phyloP scores from a whole-genome alignment of 2,888 invertebrate species.

The Tipula helvola region DNA sequence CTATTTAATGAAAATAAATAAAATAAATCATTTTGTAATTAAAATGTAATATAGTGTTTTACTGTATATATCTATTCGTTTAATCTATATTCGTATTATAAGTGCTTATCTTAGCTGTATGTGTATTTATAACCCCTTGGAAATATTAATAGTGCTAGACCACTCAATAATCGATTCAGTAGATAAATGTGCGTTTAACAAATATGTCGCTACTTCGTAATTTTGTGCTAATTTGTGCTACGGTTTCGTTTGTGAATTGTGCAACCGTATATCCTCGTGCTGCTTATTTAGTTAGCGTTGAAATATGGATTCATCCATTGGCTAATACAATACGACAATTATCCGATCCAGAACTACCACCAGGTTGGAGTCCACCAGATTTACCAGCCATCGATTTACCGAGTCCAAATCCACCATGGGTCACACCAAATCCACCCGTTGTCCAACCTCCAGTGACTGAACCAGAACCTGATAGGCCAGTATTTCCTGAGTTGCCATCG shows the following conservation, averaged over 20 bases:
- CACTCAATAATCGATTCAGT: not conserved
- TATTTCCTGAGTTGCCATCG: not conserved
- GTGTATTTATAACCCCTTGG: too few species aligned
- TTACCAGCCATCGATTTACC: not conserved
- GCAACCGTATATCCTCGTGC: not conserved
- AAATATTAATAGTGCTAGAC: not conserved
- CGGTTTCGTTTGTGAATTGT: not conserved
- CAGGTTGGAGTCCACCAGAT: not conserved
- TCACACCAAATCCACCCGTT: not conserved
- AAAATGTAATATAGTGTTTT: not conserved
- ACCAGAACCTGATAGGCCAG: not conserved
- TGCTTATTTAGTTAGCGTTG: not conserved
- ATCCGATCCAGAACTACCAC: not conserved
- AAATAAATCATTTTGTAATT: not conserved
- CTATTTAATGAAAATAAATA: not conserved
- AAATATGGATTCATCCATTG: not conserved
- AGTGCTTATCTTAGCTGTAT: not conserved
- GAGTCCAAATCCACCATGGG: not conserved
- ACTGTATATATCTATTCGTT: not conserved
- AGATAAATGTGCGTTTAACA: not conserved
- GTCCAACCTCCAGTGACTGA: not conserved
- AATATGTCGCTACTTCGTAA: not conserved
- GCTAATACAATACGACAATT: not conserved
- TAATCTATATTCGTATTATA: not conserved
- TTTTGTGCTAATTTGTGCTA: not conserved